phyloP scores from a whole-genome alignment of 64 coral and sea anemone species.

The Exaiptasia diaphana region DNA sequence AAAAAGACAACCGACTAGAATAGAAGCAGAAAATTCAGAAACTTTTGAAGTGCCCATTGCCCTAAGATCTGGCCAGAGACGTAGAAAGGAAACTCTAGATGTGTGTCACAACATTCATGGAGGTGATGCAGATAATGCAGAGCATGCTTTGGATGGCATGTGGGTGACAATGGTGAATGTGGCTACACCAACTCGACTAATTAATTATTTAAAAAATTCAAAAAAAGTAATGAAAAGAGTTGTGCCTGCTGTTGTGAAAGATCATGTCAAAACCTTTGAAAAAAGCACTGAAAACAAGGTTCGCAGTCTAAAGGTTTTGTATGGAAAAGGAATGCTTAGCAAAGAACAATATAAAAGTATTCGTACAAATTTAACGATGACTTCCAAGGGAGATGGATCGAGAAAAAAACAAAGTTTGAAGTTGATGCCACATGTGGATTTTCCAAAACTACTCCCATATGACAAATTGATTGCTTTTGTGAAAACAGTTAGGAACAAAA shows the following conservation, averaged over 20 bases:
- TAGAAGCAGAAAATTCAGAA: slow-evolving; percentile 21
- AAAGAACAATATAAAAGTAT: slow-evolving; percentile 62
- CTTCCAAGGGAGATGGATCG: not conserved
- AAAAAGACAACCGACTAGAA: slow-evolving; percentile 16
- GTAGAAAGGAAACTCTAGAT: slow-evolving; percentile 54
- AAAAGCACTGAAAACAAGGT: slow-evolving; percentile 29
- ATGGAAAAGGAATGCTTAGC: slow-evolving; percentile 25
- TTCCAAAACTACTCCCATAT: slow-evolving; percentile 55
- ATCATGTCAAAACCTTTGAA: slow-evolving; percentile 6
- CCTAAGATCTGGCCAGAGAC: slow-evolving; percentile 19
- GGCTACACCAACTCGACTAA: slow-evolving; percentile 16
- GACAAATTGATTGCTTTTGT: slow-evolving; percentile 46
- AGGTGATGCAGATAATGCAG: not conserved
- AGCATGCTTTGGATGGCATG: slow-evolving; percentile 20
- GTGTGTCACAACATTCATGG: slow-evolving; percentile 44
- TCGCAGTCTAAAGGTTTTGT: slow-evolving; percentile 38
- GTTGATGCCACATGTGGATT: slow-evolving; percentile 4
- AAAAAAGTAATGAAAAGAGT: slow-evolving; percentile 34
- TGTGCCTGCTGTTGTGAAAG: not conserved
- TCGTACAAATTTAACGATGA: slow-evolving; percentile 13
- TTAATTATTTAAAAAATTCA: not conserved
- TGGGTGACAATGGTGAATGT: slow-evolving; percentile 50
- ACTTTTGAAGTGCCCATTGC: slow-evolving; percentile 30
- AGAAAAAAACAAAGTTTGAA: slow-evolving; percentile 50
- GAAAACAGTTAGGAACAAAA: slow-evolving; percentile 13